Conservation (phyloP, 2,113 vertebrate species). For the Peromyscus maniculatus region DNA sequence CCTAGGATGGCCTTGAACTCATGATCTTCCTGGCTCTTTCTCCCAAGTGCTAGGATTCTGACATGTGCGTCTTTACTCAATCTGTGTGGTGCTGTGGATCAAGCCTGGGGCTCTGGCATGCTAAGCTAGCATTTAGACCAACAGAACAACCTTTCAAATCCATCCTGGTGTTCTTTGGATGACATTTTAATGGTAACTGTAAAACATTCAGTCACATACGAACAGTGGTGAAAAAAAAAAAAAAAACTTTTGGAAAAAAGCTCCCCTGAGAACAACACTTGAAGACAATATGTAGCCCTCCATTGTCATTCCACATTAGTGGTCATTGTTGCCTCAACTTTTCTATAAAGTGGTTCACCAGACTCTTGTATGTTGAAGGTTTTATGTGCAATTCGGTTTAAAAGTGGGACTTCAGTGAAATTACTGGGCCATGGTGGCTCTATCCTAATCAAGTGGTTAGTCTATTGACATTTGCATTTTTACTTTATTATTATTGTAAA, state of each 20-base stretch:
- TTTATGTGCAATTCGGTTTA: background rate
- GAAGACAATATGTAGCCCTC: background rate
- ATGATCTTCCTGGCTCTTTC: background rate
- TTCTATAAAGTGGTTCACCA: background rate
- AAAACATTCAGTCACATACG: background rate
- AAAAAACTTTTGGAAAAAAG: fast-evolving
- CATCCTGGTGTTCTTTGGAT: background rate
- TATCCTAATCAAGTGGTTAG: no score
- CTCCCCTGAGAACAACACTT: background rate
- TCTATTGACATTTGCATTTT: background rate
- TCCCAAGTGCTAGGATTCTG: background rate
- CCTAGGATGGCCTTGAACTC: background rate
- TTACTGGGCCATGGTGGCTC: background rate
- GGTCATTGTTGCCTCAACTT: background rate
- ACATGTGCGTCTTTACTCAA: no score
- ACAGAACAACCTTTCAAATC: background rate
- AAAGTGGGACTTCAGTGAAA: background rate
- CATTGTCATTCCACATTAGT: background rate
- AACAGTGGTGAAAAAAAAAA: background rate
- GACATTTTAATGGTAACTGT: background rate
- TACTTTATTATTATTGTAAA: background rate
- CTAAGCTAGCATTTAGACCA: background rate
- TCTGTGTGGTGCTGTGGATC: background rate
- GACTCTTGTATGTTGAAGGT: background rate
- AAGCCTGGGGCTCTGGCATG: fast-evolving